Evolutionary conservation across 2,113 vertebrate genomes (phyloP), one percentile per base, ranked within the genome.

Genomic region (Maccullochella peelii): DNA sequence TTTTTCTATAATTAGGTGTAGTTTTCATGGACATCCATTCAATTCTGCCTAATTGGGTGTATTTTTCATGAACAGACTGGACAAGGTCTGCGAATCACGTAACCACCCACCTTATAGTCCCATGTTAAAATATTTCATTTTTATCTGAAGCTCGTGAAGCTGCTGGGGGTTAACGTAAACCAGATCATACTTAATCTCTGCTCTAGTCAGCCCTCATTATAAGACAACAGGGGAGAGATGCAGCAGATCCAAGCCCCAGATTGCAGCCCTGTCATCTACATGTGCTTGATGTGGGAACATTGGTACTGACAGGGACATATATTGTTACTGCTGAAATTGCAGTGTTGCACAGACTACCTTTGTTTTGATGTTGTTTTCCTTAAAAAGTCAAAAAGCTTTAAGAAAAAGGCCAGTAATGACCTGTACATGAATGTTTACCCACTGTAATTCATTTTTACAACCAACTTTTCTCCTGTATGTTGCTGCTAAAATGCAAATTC

Each of bases 161-260:
- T 87, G 88, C 70, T 80, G 73, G 65, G 70, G 80, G 77, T 91
- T 93, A 94, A 96, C 92, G 77, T 83, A 93, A 92, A 82, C 91
- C 95, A 95, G 95, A 95, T 88, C 78, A 1, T 71, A 58, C 73
- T 90, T 92, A 87, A 90, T 94, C 88, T 91, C 79, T 84, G 90
- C 89, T 87, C 63, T 59, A 90, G 95, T 95, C 95, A 94, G 70
- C 42, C 77, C 81, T 93, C 88, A 92, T 96, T 95, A 95, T 50
- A 38, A 66, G 7, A 78, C 85, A 82, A 69, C 66, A 78, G 81
- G 50, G 80, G 61, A 93, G 95, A 96, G 91, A 86, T 33, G 85
- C 86, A 84, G 92, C 95, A 96, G 95, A 92, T 77, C 83, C 9
- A 0, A 61, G 67, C 42, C 85, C 57, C 77, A 91, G 89, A 92